Evolutionary conservation across 2,888 invertebrate genomes (phyloP), one percentile per base, ranked within the genome.

Genomic region (Gisinianus flammeolus): DNA sequence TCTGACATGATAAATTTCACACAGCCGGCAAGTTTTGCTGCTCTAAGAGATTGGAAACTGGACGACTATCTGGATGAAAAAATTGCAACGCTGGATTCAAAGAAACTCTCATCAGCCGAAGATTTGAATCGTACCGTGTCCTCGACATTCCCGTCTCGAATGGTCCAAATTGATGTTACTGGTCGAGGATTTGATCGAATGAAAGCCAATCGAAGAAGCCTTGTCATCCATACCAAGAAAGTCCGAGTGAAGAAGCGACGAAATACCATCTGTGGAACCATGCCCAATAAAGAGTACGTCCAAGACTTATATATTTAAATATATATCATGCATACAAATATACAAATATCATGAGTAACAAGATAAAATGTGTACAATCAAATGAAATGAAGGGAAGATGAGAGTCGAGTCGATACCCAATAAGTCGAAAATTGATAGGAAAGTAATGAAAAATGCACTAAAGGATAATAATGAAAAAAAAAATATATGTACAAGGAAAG

Each of bases 1-100:
- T 30, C 16, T 31, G 68, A 22, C 68, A n/a, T 16, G 1, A 19
- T 16, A 31, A 33, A 8, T 12, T 68, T n/a, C 10, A 66, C 52
- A 66, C 80, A 85, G 84, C 83, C 84, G 72, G 84, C 84, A 79
- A 85, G 84, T 80, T 82, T 85, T 79, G 83, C 83, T 31, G 83
- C 84, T n/a, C 77, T 85, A 16, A 69, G 83, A 71, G 84, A 85
- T 77, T 85, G 84, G 84, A 85, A 85, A 71, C 74, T 85, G 82
- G 84, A 85, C 79, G 83, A 85, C 76, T 85, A 81, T 76, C 52
- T 85, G 73, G 84, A 85, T 67, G 82, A 81, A 6, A 83, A 83
- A 74, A 83, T 85, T 70, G 82, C 81, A 8, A 82, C 80, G n/a
- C 67, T 85, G 69, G 81, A 80, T 58, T 67, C 78, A 52, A 83